Conservation (phyloP, 2,113 vertebrate species). For the Thamnophis sirtalis region DNA sequence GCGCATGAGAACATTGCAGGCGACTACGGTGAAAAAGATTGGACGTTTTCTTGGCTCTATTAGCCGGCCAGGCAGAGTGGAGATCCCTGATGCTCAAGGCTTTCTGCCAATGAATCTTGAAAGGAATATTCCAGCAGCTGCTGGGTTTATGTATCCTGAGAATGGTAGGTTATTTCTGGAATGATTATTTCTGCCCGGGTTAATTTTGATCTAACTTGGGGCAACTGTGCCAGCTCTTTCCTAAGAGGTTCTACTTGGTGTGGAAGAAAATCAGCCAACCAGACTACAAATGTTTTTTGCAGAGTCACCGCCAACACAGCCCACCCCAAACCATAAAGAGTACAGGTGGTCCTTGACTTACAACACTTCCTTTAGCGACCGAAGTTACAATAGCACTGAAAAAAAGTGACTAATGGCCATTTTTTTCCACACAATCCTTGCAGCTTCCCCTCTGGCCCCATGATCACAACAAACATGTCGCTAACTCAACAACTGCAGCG, state of each 20-base stretch:
- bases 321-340: neutral
- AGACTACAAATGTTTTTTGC: constrained; percentile 34
- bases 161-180: constrained; percentile 12
- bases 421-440: neutral
- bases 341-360: neutral
- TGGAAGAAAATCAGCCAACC: constrained; percentile 41
- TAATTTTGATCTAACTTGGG: constrained; percentile 40
- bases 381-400: neutral
- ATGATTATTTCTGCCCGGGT: constrained; percentile 26
- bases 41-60: neutral
- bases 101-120: constrained; percentile 42
- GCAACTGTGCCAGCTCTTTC: constrained; percentile 37
- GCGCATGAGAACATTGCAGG: neutral
- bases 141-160: constrained; percentile 14
- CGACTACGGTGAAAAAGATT: neutral
- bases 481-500: neutral
- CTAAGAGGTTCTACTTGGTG: neutral
- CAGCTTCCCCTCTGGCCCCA: neutral
- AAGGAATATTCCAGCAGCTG: constrained; percentile 32
- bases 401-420: neutral
- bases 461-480: neutral
- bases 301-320: neutral
- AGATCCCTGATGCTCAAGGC: constrained; percentile 17
- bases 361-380: neutral
- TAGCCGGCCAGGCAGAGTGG: neutral